Percentiles rank a stretch among this genome's conserved stretches.
These are phyloP conservation scores for Cyphomyrus plagiostoma DNA, from an alignment of 2,113 vertebrate species.

Conservation along the genomic window DNA sequence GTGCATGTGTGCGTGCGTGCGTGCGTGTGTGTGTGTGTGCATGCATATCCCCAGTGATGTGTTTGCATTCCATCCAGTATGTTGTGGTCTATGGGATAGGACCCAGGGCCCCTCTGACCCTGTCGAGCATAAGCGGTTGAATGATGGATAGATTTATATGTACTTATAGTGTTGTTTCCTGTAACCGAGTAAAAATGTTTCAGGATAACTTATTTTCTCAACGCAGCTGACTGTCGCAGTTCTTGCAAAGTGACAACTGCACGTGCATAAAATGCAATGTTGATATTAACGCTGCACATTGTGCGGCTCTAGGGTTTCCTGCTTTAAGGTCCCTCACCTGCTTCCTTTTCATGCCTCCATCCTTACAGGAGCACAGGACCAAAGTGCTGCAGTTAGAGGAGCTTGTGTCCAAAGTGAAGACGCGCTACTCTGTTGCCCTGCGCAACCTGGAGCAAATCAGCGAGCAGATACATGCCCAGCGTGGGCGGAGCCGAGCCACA, in stretches of 20 bases:
- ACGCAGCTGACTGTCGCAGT: background rate
- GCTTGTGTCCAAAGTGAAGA: conserved; percentile 73
- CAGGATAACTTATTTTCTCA: background rate
- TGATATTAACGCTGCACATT: background rate
- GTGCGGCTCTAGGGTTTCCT: background rate
- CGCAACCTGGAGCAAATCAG: conserved; percentile 87
- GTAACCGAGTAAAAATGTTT: background rate
- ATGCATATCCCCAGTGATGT: background rate
- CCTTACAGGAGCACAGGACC: conserved; percentile 75
- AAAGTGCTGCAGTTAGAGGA: conserved; percentile 74
- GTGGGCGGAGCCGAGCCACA: conserved; percentile 41
- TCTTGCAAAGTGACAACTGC: background rate
- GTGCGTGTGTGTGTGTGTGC: background rate
- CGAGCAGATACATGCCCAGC: conserved; percentile 79
- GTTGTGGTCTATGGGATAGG: background rate
- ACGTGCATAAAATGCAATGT: background rate
- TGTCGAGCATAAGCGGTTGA: background rate
- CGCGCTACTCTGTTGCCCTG: conserved; percentile 74
- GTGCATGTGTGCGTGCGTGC: background rate
- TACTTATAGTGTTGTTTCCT: background rate
- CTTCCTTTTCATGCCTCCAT: background rate
- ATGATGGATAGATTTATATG: background rate
- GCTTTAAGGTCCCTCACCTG: background rate
- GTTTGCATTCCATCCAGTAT: background rate
- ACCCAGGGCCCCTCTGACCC: background rate